Percentiles rank a stretch among this genome's conserved stretches.
Evolutionary conservation across 2,888 invertebrate species (phyloP).

Genomic region (Torymus texanus): DNA sequence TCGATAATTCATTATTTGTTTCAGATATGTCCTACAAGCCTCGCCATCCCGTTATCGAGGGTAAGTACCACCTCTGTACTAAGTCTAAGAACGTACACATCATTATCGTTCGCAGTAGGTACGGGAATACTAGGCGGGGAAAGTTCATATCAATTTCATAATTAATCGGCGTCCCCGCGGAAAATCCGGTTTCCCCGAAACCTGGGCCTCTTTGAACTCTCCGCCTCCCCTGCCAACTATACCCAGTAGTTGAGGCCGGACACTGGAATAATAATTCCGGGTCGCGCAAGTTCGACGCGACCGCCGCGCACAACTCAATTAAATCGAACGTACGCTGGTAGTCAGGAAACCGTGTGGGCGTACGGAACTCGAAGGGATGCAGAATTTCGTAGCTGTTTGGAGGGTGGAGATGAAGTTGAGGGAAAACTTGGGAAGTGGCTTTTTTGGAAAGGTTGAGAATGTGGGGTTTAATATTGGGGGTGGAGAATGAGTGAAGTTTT

Average conservation of each 20-base stretch:
- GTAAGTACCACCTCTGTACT: slow-evolving; percentile 72
- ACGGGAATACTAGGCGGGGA: too few species aligned
- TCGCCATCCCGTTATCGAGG: slow-evolving; percentile 80
- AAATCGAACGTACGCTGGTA: slow-evolving; percentile 48
- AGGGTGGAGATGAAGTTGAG: too few species aligned
- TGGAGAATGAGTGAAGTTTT: too few species aligned
- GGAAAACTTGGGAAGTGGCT: too few species aligned
- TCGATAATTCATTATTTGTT: slow-evolving; percentile 73
- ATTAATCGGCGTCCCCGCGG: slow-evolving; percentile 28
- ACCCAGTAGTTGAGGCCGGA: not conserved
- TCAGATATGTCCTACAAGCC: slow-evolving; percentile 82
- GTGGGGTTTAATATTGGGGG: too few species aligned
- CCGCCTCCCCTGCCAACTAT: not conserved
- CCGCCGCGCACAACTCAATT: slow-evolving; percentile 57
- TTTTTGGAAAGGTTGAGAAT: too few species aligned
- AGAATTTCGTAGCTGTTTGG: too few species aligned
- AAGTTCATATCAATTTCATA: not conserved
- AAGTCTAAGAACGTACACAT: too few species aligned
- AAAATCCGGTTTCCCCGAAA: slow-evolving; percentile 24
- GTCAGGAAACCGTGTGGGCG: too few species aligned
- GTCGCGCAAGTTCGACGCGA: not conserved
- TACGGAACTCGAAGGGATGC: too few species aligned
- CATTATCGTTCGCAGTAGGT: too few species aligned
- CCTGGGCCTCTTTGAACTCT: not conserved
- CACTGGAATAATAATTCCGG: slow-evolving; percentile 26